These are phyloP conservation scores for Arctia plantaginis DNA, from an alignment of 2,888 invertebrate species.

Conservation along the genomic window DNA sequence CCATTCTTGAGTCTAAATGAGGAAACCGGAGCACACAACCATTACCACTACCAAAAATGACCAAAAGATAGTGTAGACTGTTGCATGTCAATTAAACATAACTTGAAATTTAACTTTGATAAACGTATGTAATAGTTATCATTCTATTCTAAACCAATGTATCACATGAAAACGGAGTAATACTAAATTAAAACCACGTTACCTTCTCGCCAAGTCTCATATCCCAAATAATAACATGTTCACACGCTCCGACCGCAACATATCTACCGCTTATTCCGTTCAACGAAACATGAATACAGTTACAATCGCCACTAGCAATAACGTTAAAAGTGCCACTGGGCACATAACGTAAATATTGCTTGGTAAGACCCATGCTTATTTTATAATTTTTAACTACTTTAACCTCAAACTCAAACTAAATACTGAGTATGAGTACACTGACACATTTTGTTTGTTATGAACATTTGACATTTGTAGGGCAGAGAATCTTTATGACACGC, in stretches of 20 bases:
- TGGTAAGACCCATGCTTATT: slow-evolving; percentile 92
- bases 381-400: slow-evolving; percentile 15
- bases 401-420: slow-evolving; percentile 32
- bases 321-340: slow-evolving; percentile 95
- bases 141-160: not conserved
- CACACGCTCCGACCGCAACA: slow-evolving; percentile 96
- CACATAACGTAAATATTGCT: slow-evolving; percentile 96
- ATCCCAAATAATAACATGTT: slow-evolving; percentile 98
- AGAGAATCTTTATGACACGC: not conserved
- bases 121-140: not conserved
- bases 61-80: not conserved
- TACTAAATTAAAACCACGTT: slow-evolving; percentile 30
- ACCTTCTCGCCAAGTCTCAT: slow-evolving; percentile 94
- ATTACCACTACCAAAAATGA: too few species aligned
- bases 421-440: too few species aligned
- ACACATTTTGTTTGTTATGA: slow-evolving; percentile 55
- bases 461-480: not conserved
- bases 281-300: slow-evolving; percentile 92
- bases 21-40: too few species aligned
- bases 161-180: not conserved
- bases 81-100: not conserved
- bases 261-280: slow-evolving; percentile 93
- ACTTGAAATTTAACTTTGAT: not conserved
- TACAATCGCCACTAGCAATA: slow-evolving; percentile 92
- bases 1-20: too few species aligned